A percentile compares a stretch with the other conserved stretches of the same genome.
Conservation (phyloP, 1,140 invertebrate species). For the Pseudomyrmex flavicornis region DNA sequence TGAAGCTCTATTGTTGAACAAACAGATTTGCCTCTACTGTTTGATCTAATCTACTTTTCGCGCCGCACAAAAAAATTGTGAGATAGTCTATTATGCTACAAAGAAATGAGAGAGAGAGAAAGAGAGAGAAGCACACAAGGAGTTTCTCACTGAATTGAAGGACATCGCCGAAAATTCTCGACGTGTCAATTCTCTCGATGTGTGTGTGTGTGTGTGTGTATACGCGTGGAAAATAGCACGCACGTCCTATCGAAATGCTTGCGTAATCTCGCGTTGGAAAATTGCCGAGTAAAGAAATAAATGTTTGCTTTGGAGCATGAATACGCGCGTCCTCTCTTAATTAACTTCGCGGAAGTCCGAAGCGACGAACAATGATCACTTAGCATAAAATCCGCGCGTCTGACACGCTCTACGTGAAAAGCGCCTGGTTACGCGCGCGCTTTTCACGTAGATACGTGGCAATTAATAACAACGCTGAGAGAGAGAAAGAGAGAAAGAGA, state of each 20-base stretch:
- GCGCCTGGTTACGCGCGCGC: not conserved
- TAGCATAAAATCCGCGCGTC: constrained; percentile 38
- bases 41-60: constrained; percentile 9
- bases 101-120: too few species aligned
- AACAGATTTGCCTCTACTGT: constrained; percentile 15
- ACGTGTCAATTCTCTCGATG: constrained; percentile 36
- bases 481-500: not conserved
- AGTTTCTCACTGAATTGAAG: not conserved
- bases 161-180: constrained; percentile 2
- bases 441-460: constrained; percentile 10
- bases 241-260: constrained; percentile 18
- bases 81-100: not conserved
- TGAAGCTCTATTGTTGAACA: constrained; percentile 26
- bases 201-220: constrained; percentile 30
- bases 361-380: constrained; percentile 31
- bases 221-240: constrained; percentile 41
- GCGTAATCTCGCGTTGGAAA: constrained; percentile 56
- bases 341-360: constrained; percentile 43
- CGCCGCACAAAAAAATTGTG: not conserved
- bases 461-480: constrained; percentile 25
- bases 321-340: constrained; percentile 30
- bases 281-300: constrained; percentile 45
- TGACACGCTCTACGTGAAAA: too few species aligned
- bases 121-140: too few species aligned
- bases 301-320: constrained; percentile 33